Conservation (phyloP, 35 echinoderm and acorn worm species). For the Diadema setosum region DNA sequence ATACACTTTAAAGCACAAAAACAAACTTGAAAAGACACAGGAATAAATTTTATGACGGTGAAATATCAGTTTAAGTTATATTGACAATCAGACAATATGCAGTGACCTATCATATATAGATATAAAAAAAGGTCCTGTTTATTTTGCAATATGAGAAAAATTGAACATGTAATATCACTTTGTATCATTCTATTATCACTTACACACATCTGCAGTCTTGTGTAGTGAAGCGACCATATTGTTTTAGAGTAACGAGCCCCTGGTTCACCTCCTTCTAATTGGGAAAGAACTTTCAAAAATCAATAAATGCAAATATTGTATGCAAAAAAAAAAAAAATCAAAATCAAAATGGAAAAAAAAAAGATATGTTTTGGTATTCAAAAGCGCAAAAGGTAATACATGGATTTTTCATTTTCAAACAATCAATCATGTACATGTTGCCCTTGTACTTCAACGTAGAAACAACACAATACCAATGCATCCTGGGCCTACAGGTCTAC, state of each 20-base stretch:
- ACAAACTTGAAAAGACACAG: too few species aligned
- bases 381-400: not conserved
- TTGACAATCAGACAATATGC: too few species aligned
- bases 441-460: too few species aligned
- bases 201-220: not conserved
- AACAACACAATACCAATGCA: too few species aligned
- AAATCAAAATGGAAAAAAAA: not conserved
- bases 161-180: not conserved
- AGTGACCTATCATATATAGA: too few species aligned
- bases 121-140: too few species aligned
- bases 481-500: too few species aligned
- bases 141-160: too few species aligned
- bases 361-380: not conserved
- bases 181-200: not conserved
- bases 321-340: not conserved
- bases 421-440: slow-evolving; percentile 4
- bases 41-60: too few species aligned
- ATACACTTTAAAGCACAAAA: too few species aligned
- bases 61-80: too few species aligned
- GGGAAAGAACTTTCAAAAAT: slow-evolving; percentile 1
- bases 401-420: not conserved
- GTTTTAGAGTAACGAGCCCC: not conserved
- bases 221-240: not conserved
- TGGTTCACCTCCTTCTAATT: not conserved
- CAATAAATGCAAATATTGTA: not conserved